Percentiles rank a stretch among this genome's conserved stretches.
Evolutionary conservation across 92 coral and sea anemone genomes (phyloP).

Genomic region (Epizoanthus rinbou): DNA sequence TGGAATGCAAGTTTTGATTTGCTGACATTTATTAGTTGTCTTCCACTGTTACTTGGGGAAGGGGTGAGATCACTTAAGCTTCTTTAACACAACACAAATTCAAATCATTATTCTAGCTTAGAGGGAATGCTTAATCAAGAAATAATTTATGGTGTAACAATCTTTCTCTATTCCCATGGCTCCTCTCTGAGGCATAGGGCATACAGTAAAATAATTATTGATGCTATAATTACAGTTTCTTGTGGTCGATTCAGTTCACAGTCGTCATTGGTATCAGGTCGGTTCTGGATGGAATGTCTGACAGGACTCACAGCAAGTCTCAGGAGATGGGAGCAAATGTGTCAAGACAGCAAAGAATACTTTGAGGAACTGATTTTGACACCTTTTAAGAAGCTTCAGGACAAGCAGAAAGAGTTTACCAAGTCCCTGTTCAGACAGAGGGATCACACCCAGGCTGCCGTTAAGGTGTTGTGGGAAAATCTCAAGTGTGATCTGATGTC

Average conservation of each 20-base stretch:
- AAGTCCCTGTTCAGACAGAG: slow-evolving; percentile 41
- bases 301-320: slow-evolving; percentile 78
- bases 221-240: background rate
- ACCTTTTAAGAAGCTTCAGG: slow-evolving; percentile 63
- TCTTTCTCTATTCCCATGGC: too few relatives aligned
- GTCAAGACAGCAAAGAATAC: slow-evolving; percentile 63
- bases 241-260: slow-evolving; percentile 56
- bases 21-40: too few relatives aligned
- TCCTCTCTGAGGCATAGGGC: too few relatives aligned
- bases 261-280: slow-evolving; percentile 86
- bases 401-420: slow-evolving; percentile 61
- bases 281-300: slow-evolving; percentile 97
- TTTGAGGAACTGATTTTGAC: slow-evolving; percentile 62
- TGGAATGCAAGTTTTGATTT: too few relatives aligned
- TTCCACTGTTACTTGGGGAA: too few relatives aligned
- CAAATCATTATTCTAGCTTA: too few relatives aligned
- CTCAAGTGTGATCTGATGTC: slow-evolving; percentile 79
- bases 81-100: too few relatives aligned
- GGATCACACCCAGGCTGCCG: slow-evolving; percentile 50
- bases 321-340: slow-evolving; percentile 55
- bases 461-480: slow-evolving; percentile 72
- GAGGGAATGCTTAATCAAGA: too few relatives aligned
- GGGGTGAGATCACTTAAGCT: too few relatives aligned
- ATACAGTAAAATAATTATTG: background rate
- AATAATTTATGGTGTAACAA: too few relatives aligned